Evolutionary conservation across 2,113 vertebrate species (phyloP).

Genomic region (Nematolebias whitei): DNA sequence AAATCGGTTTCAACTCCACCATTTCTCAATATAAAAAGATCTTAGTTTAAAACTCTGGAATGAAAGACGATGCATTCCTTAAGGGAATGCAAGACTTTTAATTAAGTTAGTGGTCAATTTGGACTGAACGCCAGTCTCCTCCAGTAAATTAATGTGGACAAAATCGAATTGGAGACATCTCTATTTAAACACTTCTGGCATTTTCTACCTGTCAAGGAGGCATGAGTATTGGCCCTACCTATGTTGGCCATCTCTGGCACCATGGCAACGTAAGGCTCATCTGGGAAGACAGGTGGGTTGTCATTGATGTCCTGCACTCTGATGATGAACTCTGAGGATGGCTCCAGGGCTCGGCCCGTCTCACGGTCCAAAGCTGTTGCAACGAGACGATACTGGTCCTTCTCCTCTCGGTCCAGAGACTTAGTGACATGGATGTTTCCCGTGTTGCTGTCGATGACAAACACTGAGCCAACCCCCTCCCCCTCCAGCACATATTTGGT

Average conservation of each 20-base stretch:
- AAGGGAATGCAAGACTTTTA: too few species aligned
- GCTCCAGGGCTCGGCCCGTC: constrained; percentile 87
- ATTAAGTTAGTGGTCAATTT: too few species aligned
- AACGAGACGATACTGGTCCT: constrained; percentile 87
- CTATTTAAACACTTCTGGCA: neutral
- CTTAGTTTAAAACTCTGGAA: too few species aligned
- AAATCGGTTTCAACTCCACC: too few species aligned
- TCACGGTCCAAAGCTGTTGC: constrained; percentile 86
- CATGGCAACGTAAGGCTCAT: constrained; percentile 83
- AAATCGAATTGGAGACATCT: too few species aligned
- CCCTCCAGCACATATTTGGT: constrained; percentile 88
- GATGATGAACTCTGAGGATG: constrained; percentile 90
- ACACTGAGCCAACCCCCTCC: constrained; percentile 90
- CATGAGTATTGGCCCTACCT: constrained; percentile 57
- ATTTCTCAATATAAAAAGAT: too few species aligned
- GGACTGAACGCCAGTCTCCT: too few species aligned
- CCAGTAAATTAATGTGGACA: too few species aligned
- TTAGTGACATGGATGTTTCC: constrained; percentile 93
- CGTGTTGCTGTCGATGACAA: constrained; percentile 88
- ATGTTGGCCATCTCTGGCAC: constrained; percentile 92
- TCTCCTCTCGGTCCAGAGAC: constrained; percentile 89
- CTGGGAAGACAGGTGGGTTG: constrained; percentile 87
- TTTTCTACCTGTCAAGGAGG: constrained; percentile 13
- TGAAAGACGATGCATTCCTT: too few species aligned
- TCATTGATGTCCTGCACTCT: constrained; percentile 93